These are phyloP conservation scores for Phlogophora meticulosa DNA, from an alignment of 2,888 invertebrate genomes.

Conservation along the genomic window DNA sequence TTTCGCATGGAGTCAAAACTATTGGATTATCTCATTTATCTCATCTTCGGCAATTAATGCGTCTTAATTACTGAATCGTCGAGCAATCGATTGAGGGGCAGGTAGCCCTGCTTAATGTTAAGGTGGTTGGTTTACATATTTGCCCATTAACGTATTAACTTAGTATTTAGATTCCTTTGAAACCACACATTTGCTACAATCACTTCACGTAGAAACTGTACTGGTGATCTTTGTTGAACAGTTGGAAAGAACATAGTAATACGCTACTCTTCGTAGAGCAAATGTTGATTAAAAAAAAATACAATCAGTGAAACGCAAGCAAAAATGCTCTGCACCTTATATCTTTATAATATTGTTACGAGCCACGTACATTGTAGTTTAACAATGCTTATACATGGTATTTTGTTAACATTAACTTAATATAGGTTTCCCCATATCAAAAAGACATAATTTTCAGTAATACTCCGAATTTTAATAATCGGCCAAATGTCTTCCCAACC, in stretches of 20 bases:
- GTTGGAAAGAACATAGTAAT: not conserved
- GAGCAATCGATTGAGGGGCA: not conserved
- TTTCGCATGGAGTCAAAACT: not conserved
- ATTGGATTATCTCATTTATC: not conserved
- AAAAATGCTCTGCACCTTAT: not conserved
- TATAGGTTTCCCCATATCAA: too few species aligned
- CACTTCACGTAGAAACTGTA: not conserved
- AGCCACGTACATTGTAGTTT: not conserved
- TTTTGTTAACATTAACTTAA: not conserved
- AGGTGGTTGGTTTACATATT: slow-evolving; percentile 1
- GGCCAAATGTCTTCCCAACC: too few species aligned
- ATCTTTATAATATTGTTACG: not conserved
- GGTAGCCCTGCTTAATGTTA: too few species aligned
- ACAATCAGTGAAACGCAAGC: not conserved
- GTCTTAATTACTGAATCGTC: slow-evolving; percentile 13
- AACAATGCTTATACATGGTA: not conserved
- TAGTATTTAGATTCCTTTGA: not conserved
- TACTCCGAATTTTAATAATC: too few species aligned
- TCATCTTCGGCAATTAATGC: slow-evolving; percentile 19
- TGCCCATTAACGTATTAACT: too few species aligned
- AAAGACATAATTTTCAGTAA: too few species aligned
- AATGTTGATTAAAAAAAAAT: not conserved
- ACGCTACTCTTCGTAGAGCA: too few species aligned
- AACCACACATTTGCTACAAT: not conserved
- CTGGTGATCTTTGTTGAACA: not conserved